Evolutionary conservation across 2,113 vertebrate genomes (phyloP).

Genomic region (Carlito syrichta): DNA sequence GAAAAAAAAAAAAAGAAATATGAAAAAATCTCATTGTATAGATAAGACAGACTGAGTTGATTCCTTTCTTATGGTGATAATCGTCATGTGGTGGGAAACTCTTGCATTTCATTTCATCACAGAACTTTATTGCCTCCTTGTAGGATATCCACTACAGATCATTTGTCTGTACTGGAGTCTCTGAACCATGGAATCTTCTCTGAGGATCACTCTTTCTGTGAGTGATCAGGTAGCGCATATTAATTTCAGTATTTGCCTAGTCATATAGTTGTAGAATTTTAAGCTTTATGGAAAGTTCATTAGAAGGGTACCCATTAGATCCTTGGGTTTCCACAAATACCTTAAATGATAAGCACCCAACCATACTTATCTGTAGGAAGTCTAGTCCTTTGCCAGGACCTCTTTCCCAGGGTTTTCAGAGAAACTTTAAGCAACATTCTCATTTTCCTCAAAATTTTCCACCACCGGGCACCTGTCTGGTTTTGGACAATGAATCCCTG

Average conservation of each 20-base stretch:
- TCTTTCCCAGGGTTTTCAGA: background rate
- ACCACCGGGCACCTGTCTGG: background rate
- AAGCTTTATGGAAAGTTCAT: background rate
- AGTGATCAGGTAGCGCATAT: background rate
- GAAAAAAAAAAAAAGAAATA: too few species aligned
- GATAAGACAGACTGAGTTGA: background rate
- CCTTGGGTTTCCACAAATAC: background rate
- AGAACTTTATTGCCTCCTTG: background rate
- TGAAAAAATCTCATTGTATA: background rate
- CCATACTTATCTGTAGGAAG: background rate
- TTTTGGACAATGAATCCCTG: background rate
- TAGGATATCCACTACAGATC: background rate
- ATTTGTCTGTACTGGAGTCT: background rate
- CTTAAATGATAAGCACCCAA: background rate
- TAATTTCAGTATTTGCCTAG: background rate
- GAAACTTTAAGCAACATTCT: background rate
- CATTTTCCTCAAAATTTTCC: background rate
- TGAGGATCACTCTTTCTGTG: background rate
- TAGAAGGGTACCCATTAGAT: background rate
- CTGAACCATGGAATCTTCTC: background rate
- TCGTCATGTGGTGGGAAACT: background rate
- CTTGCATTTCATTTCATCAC: background rate
- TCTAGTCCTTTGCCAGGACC: background rate
- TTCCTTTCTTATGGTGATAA: background rate
- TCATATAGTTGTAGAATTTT: background rate